phyloP scores from a whole-genome alignment of 2,797 vertebrate genomes.

The Phoebastria nigripes region DNA sequence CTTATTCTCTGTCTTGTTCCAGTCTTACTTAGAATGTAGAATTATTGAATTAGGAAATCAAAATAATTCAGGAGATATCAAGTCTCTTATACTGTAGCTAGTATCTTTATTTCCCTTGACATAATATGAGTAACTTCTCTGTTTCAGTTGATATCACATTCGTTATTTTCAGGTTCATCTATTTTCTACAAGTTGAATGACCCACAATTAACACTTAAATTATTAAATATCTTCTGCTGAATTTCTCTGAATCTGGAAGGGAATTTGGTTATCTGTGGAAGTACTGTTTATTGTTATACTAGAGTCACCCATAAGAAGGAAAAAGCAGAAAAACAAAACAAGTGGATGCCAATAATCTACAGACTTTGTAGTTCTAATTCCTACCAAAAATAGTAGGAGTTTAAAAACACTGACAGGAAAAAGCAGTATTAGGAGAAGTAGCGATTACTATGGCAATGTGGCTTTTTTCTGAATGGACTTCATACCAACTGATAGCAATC shows the following conservation, averaged over 20 bases:
- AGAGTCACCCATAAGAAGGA: neutral
- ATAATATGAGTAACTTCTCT: neutral
- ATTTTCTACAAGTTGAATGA: neutral
- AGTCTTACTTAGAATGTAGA: neutral
- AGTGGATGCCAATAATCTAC: neutral
- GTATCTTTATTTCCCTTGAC: neutral
- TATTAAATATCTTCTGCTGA: neutral
- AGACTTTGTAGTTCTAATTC: neutral
- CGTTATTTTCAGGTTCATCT: neutral
- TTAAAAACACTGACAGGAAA: neutral
- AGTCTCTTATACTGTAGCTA: neutral
- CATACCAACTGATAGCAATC: neutral
- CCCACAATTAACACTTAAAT: neutral
- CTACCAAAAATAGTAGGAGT: neutral
- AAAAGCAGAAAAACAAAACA: neutral
- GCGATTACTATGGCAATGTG: neutral
- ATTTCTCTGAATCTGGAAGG: neutral
- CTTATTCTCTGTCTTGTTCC: neutral
- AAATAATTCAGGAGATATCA: neutral
- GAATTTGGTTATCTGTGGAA: neutral
- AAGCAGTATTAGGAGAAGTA: neutral
- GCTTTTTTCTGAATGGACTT: neutral
- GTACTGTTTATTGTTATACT: neutral
- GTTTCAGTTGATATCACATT: too few species aligned
- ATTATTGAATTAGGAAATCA: neutral